Base-by-base conservation (phyloP, 2,797 vertebrate genomes). In the Spatula clypeata region DNA sequence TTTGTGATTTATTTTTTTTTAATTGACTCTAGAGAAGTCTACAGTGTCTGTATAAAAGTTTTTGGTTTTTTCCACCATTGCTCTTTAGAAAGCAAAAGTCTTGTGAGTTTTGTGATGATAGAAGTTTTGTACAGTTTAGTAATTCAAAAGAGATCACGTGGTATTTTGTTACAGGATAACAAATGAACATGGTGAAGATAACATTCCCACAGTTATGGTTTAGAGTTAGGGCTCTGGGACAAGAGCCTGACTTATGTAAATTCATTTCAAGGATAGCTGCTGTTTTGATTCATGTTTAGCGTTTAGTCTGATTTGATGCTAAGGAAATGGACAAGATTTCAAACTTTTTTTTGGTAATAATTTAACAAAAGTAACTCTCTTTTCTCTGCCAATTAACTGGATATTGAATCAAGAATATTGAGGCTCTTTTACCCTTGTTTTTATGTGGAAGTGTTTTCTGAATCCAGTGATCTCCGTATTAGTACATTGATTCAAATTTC, bases 121-220 rank as follows among this genome's bases (percentile, higher is more conserved):
- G 38, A 23, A 11, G 14, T 58, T 38, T 76, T 26, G 42, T 44
- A 14, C 54, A 17, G 15, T 47, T 79, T 12, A 34, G 64, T 34
- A 14, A 17, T 49, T 72, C 8, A 31, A 3, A 83, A 44, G 49
- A 69, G 38, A 45, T 80, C 51, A 9, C 40, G 62, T 44, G 51
- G 9, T 67, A 16, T 54, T 75, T 40, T 45, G 17, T 69, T 67
- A 12, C 0, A 3, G 60, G 44, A 18, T 64, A 31, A 19, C 4
- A 29, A 8, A 2, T 0, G 1, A 69, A 17, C 20, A 7, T 8
- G 16, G 24, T 32, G 57, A 57, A 31, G 36, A 6, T 10, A 38
- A n/a, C 47, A 11, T 49, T 26, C 40, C 66, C 31, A 34, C 53
- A 42, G 3, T 20, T 34, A 2, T 0, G 16, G 21, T 8, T 44